Evolutionary conservation across 1,140 invertebrate species (phyloP).

Genomic region (Chionoecetes opilio): DNA sequence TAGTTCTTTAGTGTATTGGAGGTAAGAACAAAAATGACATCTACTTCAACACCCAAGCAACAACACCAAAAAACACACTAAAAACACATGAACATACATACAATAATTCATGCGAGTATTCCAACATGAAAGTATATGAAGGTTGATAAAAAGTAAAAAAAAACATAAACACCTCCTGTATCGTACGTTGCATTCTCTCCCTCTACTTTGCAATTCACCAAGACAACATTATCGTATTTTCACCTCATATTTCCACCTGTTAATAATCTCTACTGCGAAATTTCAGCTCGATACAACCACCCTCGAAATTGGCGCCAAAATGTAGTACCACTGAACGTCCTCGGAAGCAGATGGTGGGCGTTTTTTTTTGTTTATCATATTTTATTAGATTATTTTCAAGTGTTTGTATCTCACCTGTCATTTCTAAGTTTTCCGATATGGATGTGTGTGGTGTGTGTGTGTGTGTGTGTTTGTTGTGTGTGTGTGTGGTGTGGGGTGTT

Average conservation of each 20-base stretch:
- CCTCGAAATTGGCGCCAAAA: not conserved
- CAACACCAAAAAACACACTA: not conserved
- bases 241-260: conserved; percentile 17
- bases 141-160: not conserved
- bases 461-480: conserved; percentile 52
- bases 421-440: not conserved
- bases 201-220: not conserved
- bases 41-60: too few relatives aligned
- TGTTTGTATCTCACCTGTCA: too few relatives aligned
- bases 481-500: conserved; percentile 55
- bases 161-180: not conserved
- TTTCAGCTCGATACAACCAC: not conserved
- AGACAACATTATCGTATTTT: not conserved
- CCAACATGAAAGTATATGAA: not conserved
- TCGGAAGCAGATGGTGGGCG: not conserved
- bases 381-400: not conserved
- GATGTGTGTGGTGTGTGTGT: conserved; percentile 36
- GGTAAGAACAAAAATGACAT: too few relatives aligned
- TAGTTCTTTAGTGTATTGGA: too few relatives aligned
- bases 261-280: not conserved
- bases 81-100: not conserved
- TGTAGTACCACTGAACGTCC: not conserved
- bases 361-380: not conserved
- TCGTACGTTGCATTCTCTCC: not conserved
- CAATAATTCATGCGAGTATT: too few relatives aligned